Evolutionary conservation across 2,113 vertebrate genomes (phyloP).

Genomic region (Callospermophilus lateralis): DNA sequence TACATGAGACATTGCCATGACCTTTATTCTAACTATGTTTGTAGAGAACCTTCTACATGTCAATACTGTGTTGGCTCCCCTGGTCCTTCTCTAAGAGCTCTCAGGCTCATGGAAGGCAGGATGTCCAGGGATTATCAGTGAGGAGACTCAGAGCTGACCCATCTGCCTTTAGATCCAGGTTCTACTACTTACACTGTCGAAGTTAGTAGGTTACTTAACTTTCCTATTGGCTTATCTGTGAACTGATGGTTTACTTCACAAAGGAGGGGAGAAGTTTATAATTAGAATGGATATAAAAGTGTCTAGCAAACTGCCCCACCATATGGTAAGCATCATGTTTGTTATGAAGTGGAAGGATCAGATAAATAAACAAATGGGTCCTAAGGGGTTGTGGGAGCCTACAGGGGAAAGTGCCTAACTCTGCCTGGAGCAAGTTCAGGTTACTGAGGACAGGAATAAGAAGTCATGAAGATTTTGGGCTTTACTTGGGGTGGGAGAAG

Average conservation of each 20-base stretch:
- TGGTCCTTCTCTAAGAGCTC: neutral
- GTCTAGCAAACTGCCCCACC: constrained; percentile 31
- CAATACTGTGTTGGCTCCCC: neutral
- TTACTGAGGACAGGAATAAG: neutral
- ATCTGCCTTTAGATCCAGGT: neutral
- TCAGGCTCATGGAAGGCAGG: neutral
- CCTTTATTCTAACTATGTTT: neutral
- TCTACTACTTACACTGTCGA: neutral
- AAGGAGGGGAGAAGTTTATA: neutral
- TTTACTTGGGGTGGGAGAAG: neutral
- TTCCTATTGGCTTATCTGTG: constrained; percentile 18
- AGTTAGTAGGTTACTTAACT: neutral
- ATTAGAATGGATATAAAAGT: constrained; percentile 2
- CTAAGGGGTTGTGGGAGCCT: neutral
- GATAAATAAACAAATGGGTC: constrained; percentile 3
- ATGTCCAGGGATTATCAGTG: neutral
- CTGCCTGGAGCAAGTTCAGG: neutral
- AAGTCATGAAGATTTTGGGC: neutral
- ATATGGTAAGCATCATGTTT: neutral
- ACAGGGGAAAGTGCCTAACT: neutral
- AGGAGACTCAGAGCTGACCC: neutral
- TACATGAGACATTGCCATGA: neutral
- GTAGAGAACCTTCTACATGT: neutral
- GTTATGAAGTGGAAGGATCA: neutral
- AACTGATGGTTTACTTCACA: constrained; percentile 49